Evolutionary conservation across 2,113 vertebrate genomes (phyloP), one percentile per base, ranked within the genome.

Genomic region (Microcebus griseorufus): DNA sequence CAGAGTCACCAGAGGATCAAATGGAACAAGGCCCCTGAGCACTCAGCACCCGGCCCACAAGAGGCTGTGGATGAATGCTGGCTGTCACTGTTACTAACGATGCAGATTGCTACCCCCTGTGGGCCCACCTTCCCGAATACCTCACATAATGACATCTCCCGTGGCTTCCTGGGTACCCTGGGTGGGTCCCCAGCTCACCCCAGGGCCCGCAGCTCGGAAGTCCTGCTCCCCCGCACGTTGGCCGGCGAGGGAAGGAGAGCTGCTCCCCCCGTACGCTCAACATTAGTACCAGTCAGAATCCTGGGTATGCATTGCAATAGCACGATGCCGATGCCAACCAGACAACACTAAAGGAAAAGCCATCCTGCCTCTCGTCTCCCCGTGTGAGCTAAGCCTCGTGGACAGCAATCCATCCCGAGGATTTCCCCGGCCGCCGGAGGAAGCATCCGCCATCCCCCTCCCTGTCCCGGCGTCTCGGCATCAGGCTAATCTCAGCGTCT

Each of bases 71-170:
- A 13, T 6, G 7, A 11, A 3, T 16, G 16, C 4, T 13, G 16
- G 60, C 53, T 1, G 29, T 32, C 23, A n/a, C 9, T 18, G 10
- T 88, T 39, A 17, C 0, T 45, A 22, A 42, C 25, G 23, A 53
- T 1, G 25, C 45, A 2, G 34, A 32, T 18, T 42, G 27, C 81
- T 6, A 4, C 9, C 7, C 45, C 13, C 13, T 0, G 9, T 9
- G 39, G 13, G 8, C 12, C 2, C 1, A 0, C 18, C 6, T 1
- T n/a, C 78, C 29, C 0, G 0, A 48, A 16, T 3, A 2, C 42
- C 27, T 58, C 1, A 7, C 42, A 34, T 13, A 10, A 0, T 39
- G 29, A 4, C 37, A 8, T 42, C 53, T 6, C 4, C 1, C 2
- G 23, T 39, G 53, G 4, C 55, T 20, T 65, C 55, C n/a, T 0